Evolutionary conservation across 2,888 invertebrate genomes (phyloP).

Genomic region (Alcis repandata): DNA sequence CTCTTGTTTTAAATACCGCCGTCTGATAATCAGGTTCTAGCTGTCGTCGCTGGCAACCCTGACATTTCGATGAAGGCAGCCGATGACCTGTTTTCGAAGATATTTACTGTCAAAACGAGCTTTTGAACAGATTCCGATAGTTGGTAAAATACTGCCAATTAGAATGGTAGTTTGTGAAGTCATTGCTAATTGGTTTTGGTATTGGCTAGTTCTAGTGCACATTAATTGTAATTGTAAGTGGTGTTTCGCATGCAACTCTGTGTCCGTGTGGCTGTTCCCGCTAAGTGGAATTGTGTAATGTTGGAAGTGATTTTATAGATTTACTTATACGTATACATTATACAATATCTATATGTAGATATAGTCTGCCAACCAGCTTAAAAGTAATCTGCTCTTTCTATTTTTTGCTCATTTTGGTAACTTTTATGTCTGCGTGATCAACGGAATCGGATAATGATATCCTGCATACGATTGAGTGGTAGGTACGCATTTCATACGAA

Average conservation of each 20-base stretch:
- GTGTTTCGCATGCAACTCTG: constrained; percentile 28
- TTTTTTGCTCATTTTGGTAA: too few relatives aligned
- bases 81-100: constrained; percentile 68
- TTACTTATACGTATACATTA: too few relatives aligned
- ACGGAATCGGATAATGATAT: too few relatives aligned
- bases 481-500: too few relatives aligned
- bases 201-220: constrained; percentile 33
- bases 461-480: too few relatives aligned
- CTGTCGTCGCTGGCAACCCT: constrained; percentile 65
- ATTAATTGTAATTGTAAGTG: constrained; percentile 33
- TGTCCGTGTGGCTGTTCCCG: constrained; percentile 6
- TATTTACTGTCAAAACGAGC: constrained; percentile 59
- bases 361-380: too few relatives aligned
- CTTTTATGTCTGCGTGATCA: too few relatives aligned
- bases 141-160: constrained; percentile 46
- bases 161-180: constrained; percentile 47
- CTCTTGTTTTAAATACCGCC: constrained; percentile 35
- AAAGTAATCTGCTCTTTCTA: too few relatives aligned
- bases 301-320: not conserved
- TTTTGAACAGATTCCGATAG: constrained; percentile 56
- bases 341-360: too few relatives aligned
- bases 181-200: constrained; percentile 44
- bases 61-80: constrained; percentile 75
- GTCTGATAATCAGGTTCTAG: constrained; percentile 71
- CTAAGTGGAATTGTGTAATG: constrained; percentile 9